Conservation (phyloP, 1,140 invertebrate species). For the roundworm (Caenorhabditis elegans) region DNA sequence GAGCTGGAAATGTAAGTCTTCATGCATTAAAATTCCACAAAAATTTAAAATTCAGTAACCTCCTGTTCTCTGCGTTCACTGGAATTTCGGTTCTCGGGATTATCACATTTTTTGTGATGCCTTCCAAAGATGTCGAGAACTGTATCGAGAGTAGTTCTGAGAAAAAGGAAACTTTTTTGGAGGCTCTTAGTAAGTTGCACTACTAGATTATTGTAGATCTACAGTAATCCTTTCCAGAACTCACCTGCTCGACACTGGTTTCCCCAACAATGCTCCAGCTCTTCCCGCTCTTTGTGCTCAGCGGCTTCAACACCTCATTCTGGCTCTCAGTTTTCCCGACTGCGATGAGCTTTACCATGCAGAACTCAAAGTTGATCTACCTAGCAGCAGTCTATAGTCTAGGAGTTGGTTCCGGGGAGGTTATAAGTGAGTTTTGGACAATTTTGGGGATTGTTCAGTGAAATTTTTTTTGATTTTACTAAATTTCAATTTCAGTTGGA, state of each 20-base stretch:
- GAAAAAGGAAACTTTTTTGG: neutral
- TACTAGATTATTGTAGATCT: neutral
- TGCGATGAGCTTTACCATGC: constrained; percentile 18
- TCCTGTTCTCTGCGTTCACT: constrained; percentile 40
- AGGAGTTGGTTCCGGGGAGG: constrained; percentile 29
- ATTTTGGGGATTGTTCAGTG: too few relatives aligned
- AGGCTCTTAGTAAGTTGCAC: neutral
- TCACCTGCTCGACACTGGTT: neutral
- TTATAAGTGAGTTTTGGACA: constrained; percentile 38
- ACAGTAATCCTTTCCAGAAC: neutral
- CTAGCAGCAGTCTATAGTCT: constrained; percentile 32
- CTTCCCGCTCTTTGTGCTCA: neutral
- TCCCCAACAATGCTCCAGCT: constrained; percentile 9
- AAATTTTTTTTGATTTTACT: neutral
- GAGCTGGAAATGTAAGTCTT: neutral
- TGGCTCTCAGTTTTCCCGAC: constrained; percentile 41
- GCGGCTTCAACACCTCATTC: constrained; percentile 25
- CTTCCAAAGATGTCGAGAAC: constrained; percentile 27
- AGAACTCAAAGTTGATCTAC: neutral
- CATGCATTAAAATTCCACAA: too few relatives aligned
- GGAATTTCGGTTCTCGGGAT: constrained; percentile 24
- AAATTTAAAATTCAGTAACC: neutral
- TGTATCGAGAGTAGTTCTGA: constrained; percentile 33
- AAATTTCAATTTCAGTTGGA: neutral
- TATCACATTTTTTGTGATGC: constrained; percentile 37